Evolutionary conservation across 2,113 vertebrate genomes (phyloP).

Genomic region (Desmodus rotundus): DNA sequence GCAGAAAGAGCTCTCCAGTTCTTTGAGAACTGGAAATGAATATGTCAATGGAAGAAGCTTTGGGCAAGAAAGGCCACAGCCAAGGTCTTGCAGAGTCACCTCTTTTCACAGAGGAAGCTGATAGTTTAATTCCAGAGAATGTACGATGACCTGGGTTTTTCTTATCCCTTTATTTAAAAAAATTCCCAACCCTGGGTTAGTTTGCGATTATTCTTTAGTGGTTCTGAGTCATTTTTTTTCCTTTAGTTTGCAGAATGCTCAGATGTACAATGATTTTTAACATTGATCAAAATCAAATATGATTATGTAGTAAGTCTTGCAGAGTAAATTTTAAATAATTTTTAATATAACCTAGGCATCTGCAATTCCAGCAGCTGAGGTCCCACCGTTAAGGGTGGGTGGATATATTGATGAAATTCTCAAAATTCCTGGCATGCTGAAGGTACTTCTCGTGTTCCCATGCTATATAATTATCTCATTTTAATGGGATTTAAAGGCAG

Average conservation of each 20-base stretch:
- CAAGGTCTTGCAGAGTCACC: neutral
- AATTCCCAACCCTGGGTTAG: neutral
- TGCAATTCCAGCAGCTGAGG: neutral
- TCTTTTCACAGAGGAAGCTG: neutral
- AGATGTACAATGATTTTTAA: slow-evolving; percentile 10
- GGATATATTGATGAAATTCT: neutral
- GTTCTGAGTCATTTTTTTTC: neutral
- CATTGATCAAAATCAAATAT: slow-evolving; percentile 1
- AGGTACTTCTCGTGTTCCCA: neutral
- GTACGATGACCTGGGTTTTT: neutral
- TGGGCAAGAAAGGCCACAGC: neutral
- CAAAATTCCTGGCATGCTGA: neutral
- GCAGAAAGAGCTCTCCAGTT: neutral
- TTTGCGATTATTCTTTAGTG: neutral
- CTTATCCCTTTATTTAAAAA: neutral
- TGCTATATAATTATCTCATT: neutral
- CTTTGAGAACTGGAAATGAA: neutral
- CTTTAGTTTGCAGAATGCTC: slow-evolving; percentile 1
- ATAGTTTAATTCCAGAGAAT: neutral
- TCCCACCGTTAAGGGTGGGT: neutral
- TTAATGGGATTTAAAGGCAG: neutral
- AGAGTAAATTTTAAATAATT: slow-evolving; percentile 5
- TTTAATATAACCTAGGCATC: neutral
- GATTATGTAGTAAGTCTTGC: neutral
- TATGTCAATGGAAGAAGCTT: neutral